Conservation (phyloP, 2,888 invertebrate species). For the Sesia apiformis region DNA sequence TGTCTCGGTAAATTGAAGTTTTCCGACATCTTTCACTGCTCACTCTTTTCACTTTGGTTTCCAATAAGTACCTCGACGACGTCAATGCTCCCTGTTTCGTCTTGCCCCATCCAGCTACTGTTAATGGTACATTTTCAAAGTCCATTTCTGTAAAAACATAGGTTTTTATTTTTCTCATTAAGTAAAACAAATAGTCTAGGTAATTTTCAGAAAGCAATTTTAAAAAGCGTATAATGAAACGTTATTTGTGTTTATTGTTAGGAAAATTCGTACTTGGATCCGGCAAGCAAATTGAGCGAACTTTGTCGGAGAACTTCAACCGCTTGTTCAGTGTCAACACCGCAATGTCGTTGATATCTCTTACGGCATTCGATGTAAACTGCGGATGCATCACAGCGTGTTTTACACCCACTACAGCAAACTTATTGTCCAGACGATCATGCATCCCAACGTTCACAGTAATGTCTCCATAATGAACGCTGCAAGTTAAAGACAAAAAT, state of each 20-base stretch:
- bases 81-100: slow-evolving; percentile 45
- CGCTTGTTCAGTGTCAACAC: slow-evolving; percentile 59
- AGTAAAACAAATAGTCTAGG: too few species aligned
- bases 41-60: slow-evolving; percentile 64
- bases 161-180: background rate
- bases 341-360: slow-evolving; percentile 76
- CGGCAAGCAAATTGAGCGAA: slow-evolving; percentile 70
- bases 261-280: slow-evolving; percentile 23
- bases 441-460: slow-evolving; percentile 67
- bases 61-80: slow-evolving; percentile 60
- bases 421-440: slow-evolving; percentile 49
- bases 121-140: slow-evolving; percentile 36
- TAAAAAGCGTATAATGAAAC: too few species aligned
- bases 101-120: slow-evolving; percentile 69
- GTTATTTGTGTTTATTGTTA: too few species aligned
- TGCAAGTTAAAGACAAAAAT: slow-evolving; percentile 15
- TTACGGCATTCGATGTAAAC: slow-evolving; percentile 68
- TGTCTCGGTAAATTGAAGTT: slow-evolving; percentile 50
- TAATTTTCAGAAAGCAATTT: too few species aligned
- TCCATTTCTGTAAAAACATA: slow-evolving; percentile 35
- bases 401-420: slow-evolving; percentile 28
- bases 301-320: slow-evolving; percentile 51
- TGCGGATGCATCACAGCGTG: slow-evolving; percentile 58
- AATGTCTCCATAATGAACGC: slow-evolving; percentile 49
- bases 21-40: slow-evolving; percentile 37